A percentile compares a stretch with the other conserved stretches of the same genome.
phyloP scores from a whole-genome alignment of 2,113 vertebrate species.

The Ammodramus savannarum region DNA sequence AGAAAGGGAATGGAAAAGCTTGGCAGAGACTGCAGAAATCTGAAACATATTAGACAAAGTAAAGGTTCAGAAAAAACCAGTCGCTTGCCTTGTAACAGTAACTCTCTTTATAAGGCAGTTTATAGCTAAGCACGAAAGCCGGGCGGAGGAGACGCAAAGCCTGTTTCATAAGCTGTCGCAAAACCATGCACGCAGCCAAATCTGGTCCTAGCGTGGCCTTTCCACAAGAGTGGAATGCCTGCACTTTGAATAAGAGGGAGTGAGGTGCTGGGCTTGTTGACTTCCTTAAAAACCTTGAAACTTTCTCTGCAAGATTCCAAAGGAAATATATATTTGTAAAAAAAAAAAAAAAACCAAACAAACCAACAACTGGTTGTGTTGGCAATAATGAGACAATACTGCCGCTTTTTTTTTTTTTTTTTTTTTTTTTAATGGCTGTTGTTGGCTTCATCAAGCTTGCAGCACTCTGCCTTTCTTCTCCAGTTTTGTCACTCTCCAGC shows the following conservation, averaged over 20 bases:
- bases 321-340: neutral
- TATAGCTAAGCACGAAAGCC: conserved; percentile 27
- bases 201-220: neutral
- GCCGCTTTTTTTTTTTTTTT: neutral
- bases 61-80: conserved; percentile 48
- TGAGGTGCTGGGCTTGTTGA: neutral
- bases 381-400: neutral
- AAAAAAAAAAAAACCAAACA: no score
- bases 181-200: neutral
- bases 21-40: conserved; percentile 55
- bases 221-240: conserved; percentile 14
- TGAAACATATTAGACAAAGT: conserved; percentile 66
- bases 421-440: neutral
- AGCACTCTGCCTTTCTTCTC: neutral
- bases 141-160: neutral
- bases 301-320: neutral
- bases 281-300: neutral
- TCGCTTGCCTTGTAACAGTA: conserved; percentile 43
- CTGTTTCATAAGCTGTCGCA: conserved; percentile 30
- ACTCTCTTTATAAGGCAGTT: conserved; percentile 46
- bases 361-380: neutral
- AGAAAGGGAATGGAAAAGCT: conserved; percentile 29
- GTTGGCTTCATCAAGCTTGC: neutral
- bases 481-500: neutral
- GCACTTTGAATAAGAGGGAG: neutral